phyloP scores from a whole-genome alignment of 2,797 vertebrate genomes.

The Okamejei kenojei region DNA sequence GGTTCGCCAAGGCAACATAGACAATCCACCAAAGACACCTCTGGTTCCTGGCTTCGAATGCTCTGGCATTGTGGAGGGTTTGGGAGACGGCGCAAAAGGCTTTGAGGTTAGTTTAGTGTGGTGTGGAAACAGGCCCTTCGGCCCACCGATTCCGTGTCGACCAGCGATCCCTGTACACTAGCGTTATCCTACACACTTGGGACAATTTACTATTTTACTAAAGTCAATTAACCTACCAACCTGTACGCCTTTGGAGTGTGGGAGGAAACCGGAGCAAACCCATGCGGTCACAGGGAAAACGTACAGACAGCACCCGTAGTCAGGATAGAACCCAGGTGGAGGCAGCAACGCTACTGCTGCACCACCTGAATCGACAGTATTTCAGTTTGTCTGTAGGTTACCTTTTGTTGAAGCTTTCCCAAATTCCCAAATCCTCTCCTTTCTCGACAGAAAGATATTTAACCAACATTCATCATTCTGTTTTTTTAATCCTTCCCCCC shows the following conservation, averaged over 20 bases:
- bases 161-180: too few species aligned
- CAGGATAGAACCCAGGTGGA: too few species aligned
- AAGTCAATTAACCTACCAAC: too few species aligned
- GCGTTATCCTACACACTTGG: too few species aligned
- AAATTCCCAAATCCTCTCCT: background rate
- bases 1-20: constrained; percentile 95
- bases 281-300: too few species aligned
- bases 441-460: background rate
- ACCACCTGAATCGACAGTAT: background rate
- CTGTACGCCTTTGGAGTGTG: too few species aligned
- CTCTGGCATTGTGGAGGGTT: constrained; percentile 87
- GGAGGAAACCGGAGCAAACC: too few species aligned
- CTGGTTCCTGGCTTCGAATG: constrained; percentile 94
- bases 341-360: too few species aligned
- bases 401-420: background rate
- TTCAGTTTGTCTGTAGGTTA: background rate
- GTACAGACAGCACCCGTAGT: too few species aligned
- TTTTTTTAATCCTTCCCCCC: background rate
- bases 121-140: too few species aligned
- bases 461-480: background rate
- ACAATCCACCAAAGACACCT: constrained; percentile 90
- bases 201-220: too few species aligned
- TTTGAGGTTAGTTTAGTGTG: constrained; percentile 73
- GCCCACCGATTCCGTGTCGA: too few species aligned
- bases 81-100: constrained; percentile 80